These are phyloP conservation scores for Telmatochromis sp. DNA, from an alignment of 2,113 vertebrate genomes.

Conservation along the genomic window DNA sequence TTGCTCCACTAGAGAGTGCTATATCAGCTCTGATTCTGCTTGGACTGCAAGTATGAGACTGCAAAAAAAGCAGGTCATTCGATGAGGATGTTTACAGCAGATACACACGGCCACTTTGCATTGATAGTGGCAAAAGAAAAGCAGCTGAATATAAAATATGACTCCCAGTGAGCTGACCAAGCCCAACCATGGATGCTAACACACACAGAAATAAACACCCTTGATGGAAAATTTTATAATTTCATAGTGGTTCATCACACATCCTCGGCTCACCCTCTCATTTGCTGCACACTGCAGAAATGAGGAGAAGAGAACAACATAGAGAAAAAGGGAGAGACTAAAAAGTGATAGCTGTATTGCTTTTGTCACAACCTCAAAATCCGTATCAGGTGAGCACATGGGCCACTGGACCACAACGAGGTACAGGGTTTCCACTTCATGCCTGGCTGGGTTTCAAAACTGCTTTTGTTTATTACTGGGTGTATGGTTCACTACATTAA, in stretches of 20 bases:
- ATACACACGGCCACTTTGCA: background rate
- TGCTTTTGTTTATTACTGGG: background rate
- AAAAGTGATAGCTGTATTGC: background rate
- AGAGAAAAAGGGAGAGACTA: background rate
- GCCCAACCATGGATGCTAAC: background rate
- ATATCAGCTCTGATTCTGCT: background rate
- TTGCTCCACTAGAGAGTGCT: constrained; percentile 26
- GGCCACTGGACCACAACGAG: background rate
- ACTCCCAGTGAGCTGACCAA: constrained; percentile 1
- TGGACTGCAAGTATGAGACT: background rate
- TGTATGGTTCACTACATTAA: background rate
- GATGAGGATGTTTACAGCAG: constrained; percentile 5
- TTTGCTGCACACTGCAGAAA: background rate
- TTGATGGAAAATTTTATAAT: constrained; percentile 3
- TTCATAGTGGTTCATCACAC: constrained; percentile 5
- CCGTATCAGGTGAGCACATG: constrained; percentile 4
- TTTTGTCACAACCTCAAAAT: background rate
- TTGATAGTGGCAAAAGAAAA: background rate
- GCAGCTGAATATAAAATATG: constrained; percentile 5
- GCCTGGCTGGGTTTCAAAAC: background rate
- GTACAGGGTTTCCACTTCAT: constrained; percentile 18
- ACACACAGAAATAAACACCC: background rate
- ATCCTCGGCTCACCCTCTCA: constrained; percentile 12
- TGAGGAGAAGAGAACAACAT: background rate
- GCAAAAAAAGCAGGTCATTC: constrained; percentile 23